Conservation (phyloP, 2,113 vertebrate species). For the Urocitellus parryii region DNA sequence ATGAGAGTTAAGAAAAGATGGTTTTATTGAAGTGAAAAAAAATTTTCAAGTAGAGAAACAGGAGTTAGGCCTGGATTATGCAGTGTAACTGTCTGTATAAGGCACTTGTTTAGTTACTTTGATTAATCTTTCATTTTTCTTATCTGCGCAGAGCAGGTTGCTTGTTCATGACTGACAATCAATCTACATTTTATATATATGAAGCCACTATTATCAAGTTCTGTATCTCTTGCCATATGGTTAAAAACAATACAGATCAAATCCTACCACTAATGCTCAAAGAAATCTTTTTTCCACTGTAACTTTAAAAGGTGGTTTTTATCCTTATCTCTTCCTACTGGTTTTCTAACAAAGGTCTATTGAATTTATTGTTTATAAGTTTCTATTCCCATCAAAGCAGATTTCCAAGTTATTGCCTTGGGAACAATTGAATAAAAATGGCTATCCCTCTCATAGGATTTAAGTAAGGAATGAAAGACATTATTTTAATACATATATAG, state of each 20-base stretch:
- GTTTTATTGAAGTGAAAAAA: neutral
- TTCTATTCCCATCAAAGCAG: neutral
- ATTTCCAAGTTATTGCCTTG: conserved; percentile 27
- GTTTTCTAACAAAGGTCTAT: neutral
- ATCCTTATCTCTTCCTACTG: neutral
- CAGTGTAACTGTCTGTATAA: neutral
- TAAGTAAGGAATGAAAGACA: conserved; percentile 9
- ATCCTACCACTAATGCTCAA: neutral
- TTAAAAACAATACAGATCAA: conserved; percentile 24
- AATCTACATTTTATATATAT: neutral
- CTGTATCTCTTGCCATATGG: conserved; percentile 2
- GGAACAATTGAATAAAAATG: conserved; percentile 29
- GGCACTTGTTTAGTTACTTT: conserved; percentile 4
- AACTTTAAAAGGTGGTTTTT: conserved; percentile 5
- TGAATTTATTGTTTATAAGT: conserved; percentile 27
- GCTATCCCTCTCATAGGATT: neutral
- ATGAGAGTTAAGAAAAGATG: neutral
- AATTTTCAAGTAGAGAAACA: neutral
- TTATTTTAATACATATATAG: neutral
- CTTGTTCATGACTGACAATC: neutral
- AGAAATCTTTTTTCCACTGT: neutral
- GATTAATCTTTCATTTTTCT: conserved; percentile 62
- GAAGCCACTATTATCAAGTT: neutral
- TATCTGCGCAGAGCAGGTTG: conserved; percentile 40
- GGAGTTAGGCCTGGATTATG: neutral